These are phyloP conservation scores for Osmoderma eremita DNA, from an alignment of 2,888 invertebrate genomes.

Conservation along the genomic window DNA sequence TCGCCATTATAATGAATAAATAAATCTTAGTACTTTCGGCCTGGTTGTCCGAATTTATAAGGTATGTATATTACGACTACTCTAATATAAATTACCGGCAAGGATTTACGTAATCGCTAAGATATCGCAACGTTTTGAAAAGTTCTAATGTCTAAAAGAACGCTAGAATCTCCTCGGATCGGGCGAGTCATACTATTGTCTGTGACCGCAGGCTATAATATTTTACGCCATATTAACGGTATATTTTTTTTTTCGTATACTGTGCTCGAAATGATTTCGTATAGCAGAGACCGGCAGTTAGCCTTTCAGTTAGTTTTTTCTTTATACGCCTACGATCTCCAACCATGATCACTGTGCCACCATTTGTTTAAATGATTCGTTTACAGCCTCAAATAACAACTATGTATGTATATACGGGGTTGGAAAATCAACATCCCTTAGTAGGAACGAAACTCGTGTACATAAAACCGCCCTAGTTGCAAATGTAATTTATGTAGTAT, in stretches of 20 bases:
- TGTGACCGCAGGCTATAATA: constrained; percentile 33
- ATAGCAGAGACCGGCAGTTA: not conserved
- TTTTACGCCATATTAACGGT: constrained; percentile 33
- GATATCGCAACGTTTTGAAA: constrained; percentile 29
- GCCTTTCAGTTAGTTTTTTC: not conserved
- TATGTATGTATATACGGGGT: not conserved
- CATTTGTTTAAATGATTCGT: too few species aligned
- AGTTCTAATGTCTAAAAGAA: constrained; percentile 13
- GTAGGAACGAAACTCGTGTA: too few species aligned
- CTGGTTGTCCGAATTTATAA: too few species aligned
- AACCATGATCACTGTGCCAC: not conserved
- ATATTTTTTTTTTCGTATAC: constrained; percentile 28
- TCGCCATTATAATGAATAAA: too few species aligned
- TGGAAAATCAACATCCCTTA: not conserved
- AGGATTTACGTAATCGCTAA: constrained; percentile 22
- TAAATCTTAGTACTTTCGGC: too few species aligned
- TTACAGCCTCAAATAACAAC: too few species aligned
- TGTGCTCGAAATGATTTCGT: constrained; percentile 28
- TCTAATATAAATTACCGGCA: not conserved
- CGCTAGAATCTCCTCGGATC: constrained; percentile 10
- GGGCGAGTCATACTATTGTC: constrained; percentile 28
- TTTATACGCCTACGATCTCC: too few species aligned
- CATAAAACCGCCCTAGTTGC: too few species aligned
- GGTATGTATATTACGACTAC: too few species aligned
- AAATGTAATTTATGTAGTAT: too few species aligned